phyloP scores from a whole-genome alignment of 2,797 vertebrate species.

The Lates japonicus region DNA sequence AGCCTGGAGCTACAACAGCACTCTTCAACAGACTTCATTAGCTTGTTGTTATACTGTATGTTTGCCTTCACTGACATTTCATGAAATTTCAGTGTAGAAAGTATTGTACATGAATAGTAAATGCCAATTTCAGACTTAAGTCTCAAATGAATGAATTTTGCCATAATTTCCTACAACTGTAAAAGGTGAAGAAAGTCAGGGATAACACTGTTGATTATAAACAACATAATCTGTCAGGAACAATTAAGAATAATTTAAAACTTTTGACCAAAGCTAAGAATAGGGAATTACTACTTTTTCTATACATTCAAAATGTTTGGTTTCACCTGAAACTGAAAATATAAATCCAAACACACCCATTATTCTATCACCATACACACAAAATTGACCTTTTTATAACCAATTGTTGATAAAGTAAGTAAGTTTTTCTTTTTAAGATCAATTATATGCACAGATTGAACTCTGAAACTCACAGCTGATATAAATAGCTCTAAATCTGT shows the following conservation, averaged over 20 bases:
- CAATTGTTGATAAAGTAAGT: neutral
- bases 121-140: neutral
- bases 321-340: neutral
- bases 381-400: neutral
- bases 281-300: neutral
- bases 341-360: neutral
- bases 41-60: neutral
- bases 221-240: neutral
- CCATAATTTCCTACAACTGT: too few species aligned
- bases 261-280: neutral
- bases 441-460: neutral
- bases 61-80: neutral
- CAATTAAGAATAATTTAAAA: too few species aligned
- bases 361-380: neutral
- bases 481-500: neutral
- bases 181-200: neutral
- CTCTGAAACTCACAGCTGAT: neutral
- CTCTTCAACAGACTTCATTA: too few species aligned
- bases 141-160: too few species aligned
- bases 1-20: neutral
- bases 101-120: too few species aligned
- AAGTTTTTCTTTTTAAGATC: constrained; percentile 1
- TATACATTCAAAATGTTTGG: neutral
- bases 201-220: neutral
- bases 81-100: neutral